Conservation (phyloP, 64 coral and sea anemone species). For the Porites australiensis region DNA sequence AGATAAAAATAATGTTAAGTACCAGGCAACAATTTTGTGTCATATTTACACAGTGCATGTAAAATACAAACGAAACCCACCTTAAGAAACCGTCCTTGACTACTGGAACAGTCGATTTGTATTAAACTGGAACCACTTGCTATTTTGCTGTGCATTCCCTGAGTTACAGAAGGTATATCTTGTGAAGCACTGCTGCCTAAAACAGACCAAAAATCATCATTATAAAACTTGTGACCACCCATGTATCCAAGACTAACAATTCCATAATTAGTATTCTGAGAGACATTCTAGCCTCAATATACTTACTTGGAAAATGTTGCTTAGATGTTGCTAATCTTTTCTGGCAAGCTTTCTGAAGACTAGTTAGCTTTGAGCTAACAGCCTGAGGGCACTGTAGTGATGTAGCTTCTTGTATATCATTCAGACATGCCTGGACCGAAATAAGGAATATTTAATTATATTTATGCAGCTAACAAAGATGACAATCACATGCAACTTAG, state of each 20-base stretch:
- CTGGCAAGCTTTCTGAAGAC: constrained; percentile 62
- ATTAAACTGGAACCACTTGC: constrained; percentile 85
- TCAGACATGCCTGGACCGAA: constrained; percentile 59
- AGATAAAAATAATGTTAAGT: too few species aligned
- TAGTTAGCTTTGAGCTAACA: constrained; percentile 27
- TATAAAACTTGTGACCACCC: background rate
- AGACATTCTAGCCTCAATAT: background rate
- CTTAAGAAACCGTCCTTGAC: constrained; percentile 87
- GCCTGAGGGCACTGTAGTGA: constrained; percentile 59
- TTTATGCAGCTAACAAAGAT: too few species aligned
- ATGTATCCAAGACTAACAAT: too few species aligned
- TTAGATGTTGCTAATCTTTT: constrained; percentile 31
- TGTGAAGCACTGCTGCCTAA: constrained; percentile 5
- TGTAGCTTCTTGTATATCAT: constrained; percentile 58
- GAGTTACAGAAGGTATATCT: constrained; percentile 62
- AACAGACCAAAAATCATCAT: background rate
- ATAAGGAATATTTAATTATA: background rate
- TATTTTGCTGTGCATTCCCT: constrained; percentile 73
- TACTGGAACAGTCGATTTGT: constrained; percentile 75
- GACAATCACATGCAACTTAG: too few species aligned
- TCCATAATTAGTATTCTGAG: too few species aligned
- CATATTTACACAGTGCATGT: too few species aligned
- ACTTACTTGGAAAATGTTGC: constrained; percentile 11
- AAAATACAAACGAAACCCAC: constrained; percentile 8
- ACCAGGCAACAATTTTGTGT: too few species aligned